Evolutionary conservation across 2,797 vertebrate species (phyloP), one percentile per base, ranked within the genome.

Genomic region (Hephaestus fuliginosus): DNA sequence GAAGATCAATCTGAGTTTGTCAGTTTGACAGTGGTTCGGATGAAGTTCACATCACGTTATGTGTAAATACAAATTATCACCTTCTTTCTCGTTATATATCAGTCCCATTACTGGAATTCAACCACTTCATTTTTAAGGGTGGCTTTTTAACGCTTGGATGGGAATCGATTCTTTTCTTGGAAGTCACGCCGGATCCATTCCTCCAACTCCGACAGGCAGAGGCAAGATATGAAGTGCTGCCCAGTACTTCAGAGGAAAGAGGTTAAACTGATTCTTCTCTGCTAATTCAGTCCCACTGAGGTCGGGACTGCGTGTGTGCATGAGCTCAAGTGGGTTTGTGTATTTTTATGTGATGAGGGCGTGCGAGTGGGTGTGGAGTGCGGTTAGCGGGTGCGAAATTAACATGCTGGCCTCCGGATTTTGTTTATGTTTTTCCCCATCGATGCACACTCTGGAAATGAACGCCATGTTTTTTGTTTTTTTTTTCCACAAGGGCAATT

Each of bases 91-190:
- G 74, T 80, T 74, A 76, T 68, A 78, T 81, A 74, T 78, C 78
- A 28, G 78, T 81, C 65, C 68, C 75, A 78, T 89, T 77, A 81
- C 36, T 74, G 78, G 82, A 81, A 83, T 89, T 76, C 63, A 81
- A 68, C 39, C 75, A 58, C 81, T 77, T 84, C 58, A 73, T 80
- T 81, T 33, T 88, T 44, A 58, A 60, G 63, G 63, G 43, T 15
- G 85, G 80, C 81, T 87, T 92, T 90, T 92, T 90, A 86, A 91
- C 44, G 62, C 87, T 80, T 82, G 80, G 70, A 80, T 84, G 71
- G 82, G 74, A 89, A 88, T 81, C 85, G 87, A 88, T 86, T 87
- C 74, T 48, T 66, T 87, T 79, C 83, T 88, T 82, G 83, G 80
- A 91, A 86, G 71, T 67, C 67, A 51, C 33, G 46, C 39, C 49